These are phyloP conservation scores for Trachelus tabidus DNA, from an alignment of 2,888 invertebrate genomes.

Conservation along the genomic window DNA sequence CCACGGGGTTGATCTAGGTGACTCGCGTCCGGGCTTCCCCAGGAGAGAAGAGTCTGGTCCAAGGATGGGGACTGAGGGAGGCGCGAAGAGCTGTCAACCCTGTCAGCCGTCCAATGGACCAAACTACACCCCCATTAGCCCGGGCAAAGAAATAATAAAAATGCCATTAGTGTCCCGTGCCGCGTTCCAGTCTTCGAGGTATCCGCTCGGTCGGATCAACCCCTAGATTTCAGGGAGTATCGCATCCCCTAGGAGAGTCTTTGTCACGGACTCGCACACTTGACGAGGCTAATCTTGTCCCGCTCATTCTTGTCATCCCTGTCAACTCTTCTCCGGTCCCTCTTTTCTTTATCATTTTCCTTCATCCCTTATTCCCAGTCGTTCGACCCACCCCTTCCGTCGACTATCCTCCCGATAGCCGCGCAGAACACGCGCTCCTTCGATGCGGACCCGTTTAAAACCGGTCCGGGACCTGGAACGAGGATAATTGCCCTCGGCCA, in stretches of 20 bases:
- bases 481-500: slow-evolving; percentile 52
- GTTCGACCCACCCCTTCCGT: background rate
- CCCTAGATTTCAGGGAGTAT: slow-evolving; percentile 13
- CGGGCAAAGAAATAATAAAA: slow-evolving; percentile 62
- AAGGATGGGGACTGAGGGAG: slow-evolving; percentile 14
- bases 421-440: background rate
- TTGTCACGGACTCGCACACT: slow-evolving; percentile 42
- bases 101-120: slow-evolving; percentile 63
- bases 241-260: slow-evolving; percentile 14
- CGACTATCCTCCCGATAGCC: no score
- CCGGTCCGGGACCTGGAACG: slow-evolving; percentile 53
- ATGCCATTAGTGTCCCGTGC: slow-evolving; percentile 61
- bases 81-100: slow-evolving; percentile 54
- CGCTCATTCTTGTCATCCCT: background rate
- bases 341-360: slow-evolving; percentile 3
- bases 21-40: slow-evolving; percentile 22
- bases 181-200: slow-evolving; percentile 50
- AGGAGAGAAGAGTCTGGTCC: background rate
- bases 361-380: slow-evolving; percentile 1
- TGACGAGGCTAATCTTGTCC: slow-evolving; percentile 56
- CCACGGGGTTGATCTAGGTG: slow-evolving; percentile 36
- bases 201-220: slow-evolving; percentile 27
- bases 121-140: slow-evolving; percentile 49
- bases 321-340: no score
- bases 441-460: slow-evolving; percentile 18